Evolutionary conservation across 2,797 vertebrate genomes (phyloP), one percentile per base, ranked within the genome.

Genomic region (Silurus lanzhouensis): DNA sequence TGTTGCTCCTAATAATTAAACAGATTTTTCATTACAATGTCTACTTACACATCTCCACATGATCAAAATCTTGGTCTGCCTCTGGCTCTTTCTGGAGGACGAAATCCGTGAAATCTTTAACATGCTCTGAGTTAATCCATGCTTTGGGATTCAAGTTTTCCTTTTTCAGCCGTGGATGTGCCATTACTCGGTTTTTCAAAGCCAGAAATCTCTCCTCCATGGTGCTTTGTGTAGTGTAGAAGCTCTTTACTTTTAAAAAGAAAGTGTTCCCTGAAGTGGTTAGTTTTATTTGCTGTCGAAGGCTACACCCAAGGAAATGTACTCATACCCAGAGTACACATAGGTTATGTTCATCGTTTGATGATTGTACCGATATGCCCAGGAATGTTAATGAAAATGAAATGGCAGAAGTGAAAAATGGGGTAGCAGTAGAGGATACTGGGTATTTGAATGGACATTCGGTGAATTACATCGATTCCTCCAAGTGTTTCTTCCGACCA

Each of bases 11-110:
- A 60, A 78, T 38, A 38, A 31, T 60, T 60, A 1, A 38, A 77
- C 8, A 12, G 13, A 77, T 38, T 58, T 17, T 20, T 7, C 9
- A 22, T 10, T 75, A 5, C 60, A 64, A 9, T 8, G 22, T 44
- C 22, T 92, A 96, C 95, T 96, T 88, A 96, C 95, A 90, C 95
- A 96, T 95, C 77, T 95, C 93, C 25, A 88, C 88, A 85, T 89
- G 89, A 91, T 96, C 93, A 84, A 93, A 96, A 86, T 91, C 92
- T 48, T 78, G 79, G 87, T 95, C 94, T 0, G 60, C 89, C 8
- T 91, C 91, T 48, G 82, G 64, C 27, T 92, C 80, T 71, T 91
- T 94, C 57, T 90, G 90, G 19, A 86, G 57, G 14, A 94, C 8
- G 8, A 94, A 93, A 72, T 95, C 95, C n/a, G 87, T 38, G 38